Evolutionary conservation across 2,888 invertebrate species (phyloP).

Genomic region (Platycheirus albimanus): DNA sequence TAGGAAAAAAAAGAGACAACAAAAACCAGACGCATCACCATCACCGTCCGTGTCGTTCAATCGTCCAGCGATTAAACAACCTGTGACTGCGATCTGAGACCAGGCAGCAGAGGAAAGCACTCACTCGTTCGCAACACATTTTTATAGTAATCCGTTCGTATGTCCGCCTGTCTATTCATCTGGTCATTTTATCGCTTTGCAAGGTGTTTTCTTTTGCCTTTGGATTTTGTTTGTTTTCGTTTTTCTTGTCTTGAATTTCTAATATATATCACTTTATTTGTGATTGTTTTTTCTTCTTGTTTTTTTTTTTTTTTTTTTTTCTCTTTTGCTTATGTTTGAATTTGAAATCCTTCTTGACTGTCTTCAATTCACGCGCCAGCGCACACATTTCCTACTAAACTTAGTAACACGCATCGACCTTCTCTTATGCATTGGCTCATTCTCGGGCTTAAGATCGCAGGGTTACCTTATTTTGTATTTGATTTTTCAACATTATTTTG

Average conservation of each 20-base stretch:
- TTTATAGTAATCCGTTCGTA: slow-evolving; percentile 8
- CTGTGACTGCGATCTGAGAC: slow-evolving; percentile 63
- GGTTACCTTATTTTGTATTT: no score
- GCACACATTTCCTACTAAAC: slow-evolving; percentile 52
- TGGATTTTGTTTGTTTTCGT: slow-evolving; percentile 5
- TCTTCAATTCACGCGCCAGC: slow-evolving; percentile 27
- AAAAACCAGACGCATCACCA: slow-evolving; percentile 22
- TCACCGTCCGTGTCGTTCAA: not conserved
- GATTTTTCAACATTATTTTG: no score
- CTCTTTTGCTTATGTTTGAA: slow-evolving; percentile 21
- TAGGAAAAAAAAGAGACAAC: slow-evolving; percentile 7
- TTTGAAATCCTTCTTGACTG: slow-evolving; percentile 54
- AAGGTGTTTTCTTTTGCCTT: slow-evolving; percentile 49
- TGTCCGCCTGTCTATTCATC: slow-evolving; percentile 16
- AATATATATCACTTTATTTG: slow-evolving; percentile 25
- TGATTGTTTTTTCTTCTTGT: no score
- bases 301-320: no score
- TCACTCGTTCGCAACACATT: slow-evolving; percentile 9
- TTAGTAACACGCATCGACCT: slow-evolving; percentile 68
- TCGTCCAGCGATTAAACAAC: slow-evolving; percentile 45
- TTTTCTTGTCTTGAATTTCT: slow-evolving; percentile 48
- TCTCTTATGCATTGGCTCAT: slow-evolving; percentile 40
- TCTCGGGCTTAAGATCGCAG: not conserved
- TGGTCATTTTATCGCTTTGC: slow-evolving; percentile 34
- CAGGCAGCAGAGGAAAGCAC: slow-evolving; percentile 58